Evolutionary conservation across 2,888 invertebrate genomes (phyloP).

Genomic region (Nephrotoma flavescens): DNA sequence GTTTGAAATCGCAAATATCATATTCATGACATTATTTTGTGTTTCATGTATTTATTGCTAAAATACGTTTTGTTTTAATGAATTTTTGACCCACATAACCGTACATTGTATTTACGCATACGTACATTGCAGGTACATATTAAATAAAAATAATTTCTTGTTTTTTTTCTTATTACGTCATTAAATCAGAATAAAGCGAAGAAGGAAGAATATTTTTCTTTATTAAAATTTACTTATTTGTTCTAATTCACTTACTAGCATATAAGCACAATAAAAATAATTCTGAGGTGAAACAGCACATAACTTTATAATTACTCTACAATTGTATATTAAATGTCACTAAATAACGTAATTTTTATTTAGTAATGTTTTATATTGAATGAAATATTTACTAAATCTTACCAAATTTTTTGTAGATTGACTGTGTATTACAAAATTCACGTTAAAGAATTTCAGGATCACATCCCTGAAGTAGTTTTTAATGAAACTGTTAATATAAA

Average conservation of each 20-base stretch:
- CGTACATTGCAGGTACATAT: background rate
- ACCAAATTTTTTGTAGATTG: too few species aligned
- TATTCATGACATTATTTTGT: background rate
- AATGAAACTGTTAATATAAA: too few species aligned
- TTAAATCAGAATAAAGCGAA: background rate
- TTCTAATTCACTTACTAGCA: background rate
- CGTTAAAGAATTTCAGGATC: too few species aligned
- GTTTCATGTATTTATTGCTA: background rate
- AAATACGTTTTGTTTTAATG: background rate
- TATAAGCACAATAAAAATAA: too few species aligned
- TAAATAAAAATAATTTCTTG: background rate
- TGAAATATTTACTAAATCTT: too few species aligned
- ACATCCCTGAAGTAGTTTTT: too few species aligned
- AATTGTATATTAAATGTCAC: too few species aligned
- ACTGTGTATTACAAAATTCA: too few species aligned
- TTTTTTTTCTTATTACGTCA: background rate
- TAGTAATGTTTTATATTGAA: too few species aligned
- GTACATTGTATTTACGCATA: background rate
- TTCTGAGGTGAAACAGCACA: too few species aligned
- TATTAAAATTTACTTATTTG: background rate
- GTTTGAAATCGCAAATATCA: background rate
- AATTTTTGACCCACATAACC: background rate
- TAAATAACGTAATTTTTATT: too few species aligned
- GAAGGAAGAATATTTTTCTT: background rate
- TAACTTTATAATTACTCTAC: too few species aligned